Conservation (phyloP, 2,888 invertebrate species). For the Mythimna ferrago region DNA sequence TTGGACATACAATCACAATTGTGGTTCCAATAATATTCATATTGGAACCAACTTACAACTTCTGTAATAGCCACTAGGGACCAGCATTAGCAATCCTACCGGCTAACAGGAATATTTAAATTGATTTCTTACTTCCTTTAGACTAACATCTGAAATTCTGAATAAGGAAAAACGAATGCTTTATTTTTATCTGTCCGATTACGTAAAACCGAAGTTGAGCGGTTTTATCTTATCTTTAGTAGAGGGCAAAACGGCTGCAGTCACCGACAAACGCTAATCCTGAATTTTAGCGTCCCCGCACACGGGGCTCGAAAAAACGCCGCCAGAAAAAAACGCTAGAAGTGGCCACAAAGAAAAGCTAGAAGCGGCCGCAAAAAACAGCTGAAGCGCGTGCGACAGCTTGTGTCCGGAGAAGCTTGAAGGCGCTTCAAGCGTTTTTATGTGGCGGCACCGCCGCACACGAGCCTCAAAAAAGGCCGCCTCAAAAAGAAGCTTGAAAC, state of each 20-base stretch:
- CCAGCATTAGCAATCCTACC: background rate
- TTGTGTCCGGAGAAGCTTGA: too few species aligned
- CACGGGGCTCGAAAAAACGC: too few species aligned
- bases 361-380: too few species aligned
- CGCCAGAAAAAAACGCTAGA: too few species aligned
- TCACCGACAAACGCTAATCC: constrained; percentile 1
- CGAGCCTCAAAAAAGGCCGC: too few species aligned
- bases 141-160: background rate
- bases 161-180: background rate
- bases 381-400: too few species aligned
- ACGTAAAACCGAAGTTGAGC: background rate
- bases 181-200: background rate
- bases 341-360: too few species aligned
- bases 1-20: background rate
- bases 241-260: constrained; percentile 22
- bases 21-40: background rate
- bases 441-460: too few species aligned
- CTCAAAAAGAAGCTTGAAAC: too few species aligned
- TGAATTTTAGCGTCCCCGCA: background rate
- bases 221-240: constrained; percentile 28
- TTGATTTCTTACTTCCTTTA: background rate
- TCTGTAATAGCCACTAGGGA: background rate
- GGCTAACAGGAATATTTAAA: background rate
- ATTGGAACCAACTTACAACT: background rate
- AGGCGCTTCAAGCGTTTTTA: too few species aligned